Base-by-base conservation (phyloP, 2,888 invertebrate species). In the Orthosia gracilis region DNA sequence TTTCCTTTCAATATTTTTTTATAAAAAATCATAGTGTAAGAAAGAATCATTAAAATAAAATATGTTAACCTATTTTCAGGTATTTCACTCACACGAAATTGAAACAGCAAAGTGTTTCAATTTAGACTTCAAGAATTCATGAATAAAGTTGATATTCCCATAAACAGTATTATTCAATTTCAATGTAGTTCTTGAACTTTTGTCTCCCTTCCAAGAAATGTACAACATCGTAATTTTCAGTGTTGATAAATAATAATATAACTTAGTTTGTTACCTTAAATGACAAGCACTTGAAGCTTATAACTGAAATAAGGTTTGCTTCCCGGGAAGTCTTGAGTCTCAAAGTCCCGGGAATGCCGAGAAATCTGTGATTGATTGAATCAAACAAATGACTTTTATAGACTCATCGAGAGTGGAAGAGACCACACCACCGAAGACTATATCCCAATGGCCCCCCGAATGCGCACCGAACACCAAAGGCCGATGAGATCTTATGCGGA, bases 81-180 rank as follows among this genome's bases (percentile, higher is more conserved):
- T 40, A 52, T 52, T 47, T 73, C 21, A 21, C 18, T 18, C 0
- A 13, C 7, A 61, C 23, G 17, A 59, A 74, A 75, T 45, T 50
- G 11, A 21, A 45, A 54, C 52, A 64, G 23, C 17, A 21, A 61
- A 65, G 23, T 74, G 65, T 73, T 61, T 23, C 11, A 80, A 74
- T 65, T 61, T 55, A 45, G 21, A 80, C 31, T 52, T 65, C 45
- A 26, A 11, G 18, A 62, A 21, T 55, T 50, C 17, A 59, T 45
- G 45, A 63, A 74, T 80, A 73, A 80, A 73, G 21, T 80, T 65
- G 4, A 17, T 23, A 64, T 61, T 73, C 65, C 15, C 65, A 21
- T 52, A 76, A 64, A 52, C 45, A 31, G 26, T 76, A 18, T 52
- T 58, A 58, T 72, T 58, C 13, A 23, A 31, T 23, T 55, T 58